A percentile compares a stretch with the other conserved stretches of the same genome.
Conservation (phyloP, 2,113 vertebrate genomes). For the Channa maculata region DNA sequence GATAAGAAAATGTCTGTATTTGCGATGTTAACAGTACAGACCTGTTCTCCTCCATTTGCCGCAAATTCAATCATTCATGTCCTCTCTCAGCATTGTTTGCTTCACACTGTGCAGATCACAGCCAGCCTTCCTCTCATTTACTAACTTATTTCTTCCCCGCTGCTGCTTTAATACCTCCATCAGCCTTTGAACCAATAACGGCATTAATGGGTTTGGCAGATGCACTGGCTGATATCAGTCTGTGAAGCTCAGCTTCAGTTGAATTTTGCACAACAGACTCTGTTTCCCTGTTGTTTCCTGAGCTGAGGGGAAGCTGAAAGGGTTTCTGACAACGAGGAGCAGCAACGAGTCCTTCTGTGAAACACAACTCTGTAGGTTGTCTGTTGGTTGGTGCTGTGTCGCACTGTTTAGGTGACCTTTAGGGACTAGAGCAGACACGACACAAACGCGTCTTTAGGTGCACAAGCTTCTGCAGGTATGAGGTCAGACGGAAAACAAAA, state of each 20-base stretch:
- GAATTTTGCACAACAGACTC: not conserved
- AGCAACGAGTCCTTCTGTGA: too few species aligned
- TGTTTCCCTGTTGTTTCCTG: not conserved
- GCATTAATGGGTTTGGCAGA: slow-evolving; percentile 11
- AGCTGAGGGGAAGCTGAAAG: not conserved
- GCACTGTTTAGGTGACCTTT: too few species aligned
- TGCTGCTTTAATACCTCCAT: slow-evolving; percentile 46
- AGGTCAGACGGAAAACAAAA: too few species aligned
- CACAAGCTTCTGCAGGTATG: too few species aligned
- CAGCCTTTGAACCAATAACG: slow-evolving; percentile 45
- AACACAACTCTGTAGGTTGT: too few species aligned
- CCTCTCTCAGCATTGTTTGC: slow-evolving; percentile 12
- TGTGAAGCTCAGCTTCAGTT: slow-evolving; percentile 1
- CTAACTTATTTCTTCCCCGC: slow-evolving; percentile 29
- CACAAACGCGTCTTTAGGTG: too few species aligned
- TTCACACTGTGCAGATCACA: slow-evolving; percentile 22
- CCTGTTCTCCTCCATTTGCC: slow-evolving; percentile 17
- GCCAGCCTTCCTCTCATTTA: slow-evolving; percentile 43
- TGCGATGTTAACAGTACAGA: slow-evolving; percentile 26
- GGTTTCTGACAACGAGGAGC: not conserved
- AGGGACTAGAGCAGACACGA: too few species aligned
- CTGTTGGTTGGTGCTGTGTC: too few species aligned
- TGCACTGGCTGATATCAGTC: not conserved
- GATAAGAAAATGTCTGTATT: slow-evolving; percentile 31
- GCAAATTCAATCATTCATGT: slow-evolving; percentile 32